A percentile compares a stretch with the other conserved stretches of the same genome.
Conservation (phyloP, 2,113 vertebrate genomes). For the Pterocles orientalis region DNA sequence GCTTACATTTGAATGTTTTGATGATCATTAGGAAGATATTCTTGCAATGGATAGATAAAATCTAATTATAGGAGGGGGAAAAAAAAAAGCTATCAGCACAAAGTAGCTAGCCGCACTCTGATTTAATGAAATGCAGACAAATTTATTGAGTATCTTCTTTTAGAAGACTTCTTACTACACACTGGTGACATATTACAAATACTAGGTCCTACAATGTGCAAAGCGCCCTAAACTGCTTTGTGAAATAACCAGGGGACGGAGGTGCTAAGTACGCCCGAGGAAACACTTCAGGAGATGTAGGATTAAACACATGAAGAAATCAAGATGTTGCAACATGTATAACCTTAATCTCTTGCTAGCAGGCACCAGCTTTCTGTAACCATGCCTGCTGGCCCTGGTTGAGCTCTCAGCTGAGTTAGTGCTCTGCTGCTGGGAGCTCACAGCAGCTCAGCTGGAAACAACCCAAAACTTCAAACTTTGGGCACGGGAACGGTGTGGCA, state of each 20-base stretch:
- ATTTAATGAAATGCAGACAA: background rate
- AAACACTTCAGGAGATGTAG: background rate
- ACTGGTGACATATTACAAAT: background rate
- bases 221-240: background rate
- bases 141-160: background rate
- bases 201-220: background rate
- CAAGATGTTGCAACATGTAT: background rate
- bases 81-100: background rate
- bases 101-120: background rate
- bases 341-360: background rate
- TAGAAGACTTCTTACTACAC: background rate
- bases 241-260: background rate
- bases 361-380: background rate
- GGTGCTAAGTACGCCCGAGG: rapidly evolving
- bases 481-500: rapidly evolving
- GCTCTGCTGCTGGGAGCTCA: background rate
- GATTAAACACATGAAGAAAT: background rate
- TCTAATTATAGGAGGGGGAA: background rate
- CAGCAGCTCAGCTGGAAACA: background rate
- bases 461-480: background rate
- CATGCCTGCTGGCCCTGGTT: rapidly evolving
- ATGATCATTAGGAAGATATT: background rate
- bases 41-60: background rate
- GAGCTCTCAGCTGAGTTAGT: background rate
- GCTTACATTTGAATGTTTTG: background rate